Base-by-base conservation (phyloP, 2,113 vertebrate species). In the Indri indri region DNA sequence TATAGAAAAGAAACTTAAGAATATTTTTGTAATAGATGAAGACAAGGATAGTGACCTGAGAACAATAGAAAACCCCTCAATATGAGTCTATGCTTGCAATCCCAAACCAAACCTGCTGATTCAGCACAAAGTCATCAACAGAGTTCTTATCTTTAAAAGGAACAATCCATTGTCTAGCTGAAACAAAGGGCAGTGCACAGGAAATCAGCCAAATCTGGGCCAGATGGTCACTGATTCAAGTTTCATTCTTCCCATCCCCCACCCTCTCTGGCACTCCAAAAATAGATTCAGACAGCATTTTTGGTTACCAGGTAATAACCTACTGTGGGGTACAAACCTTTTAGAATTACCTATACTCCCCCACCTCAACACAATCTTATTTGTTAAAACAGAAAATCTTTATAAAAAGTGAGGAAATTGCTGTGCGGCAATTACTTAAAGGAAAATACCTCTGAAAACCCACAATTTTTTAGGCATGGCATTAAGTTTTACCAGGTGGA, bases 161-260 rank as follows among this genome's bases (percentile, higher is more conserved):
- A 99, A 99, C 98, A 98, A 98, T 98, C 99, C 98, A 99, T 99
- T 99, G 99, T 99, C 99, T 97, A 97, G 91, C 80, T 97, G 98
- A 99, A 99, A 99, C 99, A 99, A 99, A 99, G 99, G 98, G 96
- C 97, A 98, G 96, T 98, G 98, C 99, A 99, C 98, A 99, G 99
- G 99, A 99, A 99, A 99, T 98, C 98, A 99, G 99, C 98, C 98
- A 99, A 96, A 98, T 98, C 98, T 99, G 91, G 98, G 99, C 99
- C 99, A 99, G 99, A 99, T 99, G 99, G 99, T 98, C 99, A 99
- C 98, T 98, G 98, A 99, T 99, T 99, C 98, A 98, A 99, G 98
- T 98, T 99, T 98, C 98, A 99, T 98, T 98, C 98, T 99, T 98
- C 98, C 98, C 99, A 99, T 96, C 98, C 98, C 98, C 97, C 92